These are phyloP conservation scores for Glossosoma conforme DNA, from an alignment of 1,140 invertebrate species.

Conservation along the genomic window DNA sequence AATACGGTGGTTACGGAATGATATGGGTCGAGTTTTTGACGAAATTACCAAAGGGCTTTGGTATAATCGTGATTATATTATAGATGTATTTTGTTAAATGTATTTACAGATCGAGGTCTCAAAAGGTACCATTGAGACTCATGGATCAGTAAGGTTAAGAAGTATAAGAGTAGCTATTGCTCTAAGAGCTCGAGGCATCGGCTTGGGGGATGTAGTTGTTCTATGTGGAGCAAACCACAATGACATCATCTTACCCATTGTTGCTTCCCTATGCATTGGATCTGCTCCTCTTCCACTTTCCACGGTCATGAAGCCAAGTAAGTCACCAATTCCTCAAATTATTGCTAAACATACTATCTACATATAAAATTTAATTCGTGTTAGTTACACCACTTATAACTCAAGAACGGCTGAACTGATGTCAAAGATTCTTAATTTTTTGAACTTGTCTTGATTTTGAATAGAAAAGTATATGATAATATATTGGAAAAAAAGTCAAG, in stretches of 20 bases:
- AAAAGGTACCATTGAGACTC: constrained; percentile 5
- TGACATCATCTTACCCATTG: constrained; percentile 1
- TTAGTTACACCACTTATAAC: no score
- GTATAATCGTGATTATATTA: no score
- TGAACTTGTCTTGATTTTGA: no score
- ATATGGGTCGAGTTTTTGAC: no score
- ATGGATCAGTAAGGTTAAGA: constrained; percentile 11
- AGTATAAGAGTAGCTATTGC: constrained; percentile 16
- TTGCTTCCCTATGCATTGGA: constrained; percentile 12
- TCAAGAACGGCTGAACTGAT: no score
- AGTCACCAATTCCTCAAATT: constrained; percentile 1
- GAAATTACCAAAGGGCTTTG: no score
- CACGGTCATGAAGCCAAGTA: constrained; percentile 7
- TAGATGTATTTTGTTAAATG: no score
- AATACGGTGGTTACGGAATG: no score
- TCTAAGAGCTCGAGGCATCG: constrained; percentile 6
- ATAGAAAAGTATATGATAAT: no score
- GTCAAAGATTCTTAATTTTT: no score
- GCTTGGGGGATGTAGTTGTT: constrained; percentile 8
- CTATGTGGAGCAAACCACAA: constrained; percentile 14
- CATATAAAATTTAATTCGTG: no score
- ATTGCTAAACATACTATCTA: neutral
- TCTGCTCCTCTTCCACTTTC: constrained; percentile 3
- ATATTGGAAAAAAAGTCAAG: no score
- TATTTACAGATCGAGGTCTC: constrained; percentile 7